Evolutionary conservation across 2,113 vertebrate genomes (phyloP).

Genomic region (Aegotheles bennettii): DNA sequence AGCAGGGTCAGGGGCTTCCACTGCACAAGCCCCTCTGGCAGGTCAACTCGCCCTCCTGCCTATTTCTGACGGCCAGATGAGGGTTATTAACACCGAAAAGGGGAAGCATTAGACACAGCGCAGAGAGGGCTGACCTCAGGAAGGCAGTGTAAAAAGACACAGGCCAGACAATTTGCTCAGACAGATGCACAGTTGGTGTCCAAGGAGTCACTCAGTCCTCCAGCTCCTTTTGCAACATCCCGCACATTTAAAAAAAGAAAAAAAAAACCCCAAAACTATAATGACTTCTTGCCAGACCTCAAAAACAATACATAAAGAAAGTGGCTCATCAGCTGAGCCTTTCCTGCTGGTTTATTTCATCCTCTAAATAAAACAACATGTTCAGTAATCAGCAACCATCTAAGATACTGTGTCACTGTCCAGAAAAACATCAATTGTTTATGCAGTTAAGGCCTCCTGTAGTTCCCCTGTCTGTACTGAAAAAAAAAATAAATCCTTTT

Average conservation of each 20-base stretch:
- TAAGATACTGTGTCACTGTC: not conserved
- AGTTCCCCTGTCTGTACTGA: not conserved
- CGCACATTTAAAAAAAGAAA: not conserved
- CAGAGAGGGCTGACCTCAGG: not conserved
- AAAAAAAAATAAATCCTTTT: not conserved
- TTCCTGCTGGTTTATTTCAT: not conserved
- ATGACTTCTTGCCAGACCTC: not conserved
- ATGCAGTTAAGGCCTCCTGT: not conserved
- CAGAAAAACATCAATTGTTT: conserved; percentile 2
- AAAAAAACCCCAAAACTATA: not conserved
- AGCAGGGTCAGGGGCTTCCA: not conserved
- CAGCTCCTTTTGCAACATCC: not conserved
- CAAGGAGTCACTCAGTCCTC: not conserved
- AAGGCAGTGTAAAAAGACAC: not conserved
- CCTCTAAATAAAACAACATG: conserved; percentile 4
- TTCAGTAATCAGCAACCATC: not conserved
- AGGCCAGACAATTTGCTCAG: not conserved
- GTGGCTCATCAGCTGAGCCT: not conserved
- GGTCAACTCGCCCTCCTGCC: not conserved
- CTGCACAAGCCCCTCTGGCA: not conserved
- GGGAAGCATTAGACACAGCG: not conserved
- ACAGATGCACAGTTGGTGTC: not conserved
- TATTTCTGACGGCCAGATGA: not conserved
- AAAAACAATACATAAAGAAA: not conserved
- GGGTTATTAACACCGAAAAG: not conserved